Evolutionary conservation across 2,888 invertebrate species (phyloP).

Genomic region (Tubulanus polymorphus): DNA sequence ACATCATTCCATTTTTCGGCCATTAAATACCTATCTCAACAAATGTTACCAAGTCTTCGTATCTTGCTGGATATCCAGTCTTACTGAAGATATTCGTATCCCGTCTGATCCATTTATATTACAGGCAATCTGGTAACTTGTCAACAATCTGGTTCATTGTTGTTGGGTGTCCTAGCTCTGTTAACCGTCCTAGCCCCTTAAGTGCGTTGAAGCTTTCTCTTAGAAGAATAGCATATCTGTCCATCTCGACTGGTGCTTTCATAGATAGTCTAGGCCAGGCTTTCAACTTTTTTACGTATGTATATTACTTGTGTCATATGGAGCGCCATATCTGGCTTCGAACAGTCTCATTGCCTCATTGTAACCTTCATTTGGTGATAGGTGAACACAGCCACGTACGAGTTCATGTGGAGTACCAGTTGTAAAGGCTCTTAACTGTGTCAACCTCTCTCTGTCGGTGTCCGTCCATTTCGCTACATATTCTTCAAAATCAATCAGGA

Average conservation of each 20-base stretch:
- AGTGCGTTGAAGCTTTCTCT: slow-evolving; percentile 17
- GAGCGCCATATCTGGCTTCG: slow-evolving; percentile 19
- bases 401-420: slow-evolving; percentile 19
- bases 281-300: too few relatives aligned
- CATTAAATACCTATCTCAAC: too few relatives aligned
- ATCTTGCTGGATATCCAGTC: slow-evolving; percentile 9
- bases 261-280: slow-evolving; percentile 15
- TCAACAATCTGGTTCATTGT: slow-evolving; percentile 18
- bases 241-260: slow-evolving; percentile 12
- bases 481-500: slow-evolving; percentile 20
- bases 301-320: slow-evolving; percentile 18
- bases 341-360: slow-evolving; percentile 17
- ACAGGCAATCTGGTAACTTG: slow-evolving; percentile 21
- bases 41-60: slow-evolving; percentile 13
- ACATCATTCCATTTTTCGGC: too few relatives aligned
- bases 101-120: slow-evolving; percentile 14
- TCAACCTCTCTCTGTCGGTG: slow-evolving; percentile 17
- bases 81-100: slow-evolving; percentile 11
- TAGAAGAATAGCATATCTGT: too few relatives aligned
- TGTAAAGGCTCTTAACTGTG: slow-evolving; percentile 20
- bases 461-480: slow-evolving; percentile 11
- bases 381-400: slow-evolving; percentile 21
- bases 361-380: slow-evolving; percentile 13
- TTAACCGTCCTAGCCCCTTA: slow-evolving; percentile 5
- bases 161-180: slow-evolving; percentile 13